Evolutionary conservation across 2,797 vertebrate species (phyloP).

Genomic region (Adelosebastes latens): DNA sequence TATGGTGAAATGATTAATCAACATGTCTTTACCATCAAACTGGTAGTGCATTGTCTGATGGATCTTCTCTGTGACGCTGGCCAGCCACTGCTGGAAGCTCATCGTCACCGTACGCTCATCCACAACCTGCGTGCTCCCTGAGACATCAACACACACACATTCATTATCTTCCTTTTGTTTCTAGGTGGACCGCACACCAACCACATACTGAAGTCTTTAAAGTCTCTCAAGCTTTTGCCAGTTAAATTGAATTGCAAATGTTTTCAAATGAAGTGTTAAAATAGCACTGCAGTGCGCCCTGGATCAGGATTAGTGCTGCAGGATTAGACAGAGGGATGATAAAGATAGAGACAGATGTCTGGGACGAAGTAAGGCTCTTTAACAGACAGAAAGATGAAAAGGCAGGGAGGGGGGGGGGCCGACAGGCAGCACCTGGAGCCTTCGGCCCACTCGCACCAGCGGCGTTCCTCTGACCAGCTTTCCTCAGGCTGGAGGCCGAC

Average conservation of each 20-base stretch:
- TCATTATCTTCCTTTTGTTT: conserved; percentile 1
- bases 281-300: neutral
- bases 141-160: conserved; percentile 6
- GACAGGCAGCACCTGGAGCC: conserved; percentile 67
- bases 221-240: neutral
- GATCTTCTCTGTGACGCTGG: conserved; percentile 91
- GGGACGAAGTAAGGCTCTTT: conserved; percentile 27
- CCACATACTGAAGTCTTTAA: neutral
- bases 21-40: conserved; percentile 85
- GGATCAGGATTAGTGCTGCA: conserved; percentile 28
- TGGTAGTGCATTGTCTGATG: conserved; percentile 96
- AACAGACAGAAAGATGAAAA: conserved; percentile 22
- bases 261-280: conserved; percentile 7
- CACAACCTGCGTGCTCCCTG: conserved; percentile 82
- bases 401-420: neutral
- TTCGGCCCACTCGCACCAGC: conserved; percentile 57
- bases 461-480: conserved; percentile 62
- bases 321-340: conserved; percentile 40
- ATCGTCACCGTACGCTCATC: conserved; percentile 87
- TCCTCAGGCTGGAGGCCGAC: conserved; percentile 51
- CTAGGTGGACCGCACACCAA: neutral
- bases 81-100: conserved; percentile 92
- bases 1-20: neutral
- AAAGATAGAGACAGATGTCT: conserved; percentile 41
- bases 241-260: conserved; percentile 1